phyloP scores from a whole-genome alignment of 2,888 invertebrate genomes.

The Desoria tigrina region DNA sequence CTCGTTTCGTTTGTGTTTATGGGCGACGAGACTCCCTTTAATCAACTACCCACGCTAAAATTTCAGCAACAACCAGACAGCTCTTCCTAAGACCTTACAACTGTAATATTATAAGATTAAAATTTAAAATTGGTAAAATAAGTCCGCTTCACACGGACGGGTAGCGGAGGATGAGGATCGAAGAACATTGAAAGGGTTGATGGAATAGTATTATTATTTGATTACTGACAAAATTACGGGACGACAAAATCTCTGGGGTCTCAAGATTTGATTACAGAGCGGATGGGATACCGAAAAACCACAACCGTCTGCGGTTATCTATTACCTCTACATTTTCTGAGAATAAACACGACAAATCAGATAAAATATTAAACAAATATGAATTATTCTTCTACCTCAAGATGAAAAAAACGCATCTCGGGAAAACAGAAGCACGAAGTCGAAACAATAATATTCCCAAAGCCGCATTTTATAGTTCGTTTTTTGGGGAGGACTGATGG shows the following conservation, averaged over 20 bases:
- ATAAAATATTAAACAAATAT: slow-evolving; percentile 16
- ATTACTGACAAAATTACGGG: slow-evolving; percentile 2
- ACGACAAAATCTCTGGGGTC: neutral
- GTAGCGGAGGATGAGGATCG: no score
- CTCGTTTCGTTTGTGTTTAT: no score
- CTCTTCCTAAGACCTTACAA: no score
- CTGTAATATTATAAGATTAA: no score
- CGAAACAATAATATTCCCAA: neutral
- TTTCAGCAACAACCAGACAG: neutral
- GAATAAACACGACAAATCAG: neutral
- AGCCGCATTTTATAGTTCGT: no score
- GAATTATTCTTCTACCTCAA: neutral
- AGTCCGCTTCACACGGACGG: no score
- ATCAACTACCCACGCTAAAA: slow-evolving; percentile 9
- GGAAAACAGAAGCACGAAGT: neutral
- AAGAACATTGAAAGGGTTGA: no score
- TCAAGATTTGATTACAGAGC: slow-evolving; percentile 15
- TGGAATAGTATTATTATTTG: neutral
- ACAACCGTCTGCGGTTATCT: slow-evolving; percentile 3
- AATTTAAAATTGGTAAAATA: no score
- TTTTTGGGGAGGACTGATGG: no score
- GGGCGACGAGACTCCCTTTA: neutral
- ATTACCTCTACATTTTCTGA: neutral
- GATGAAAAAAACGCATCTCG: neutral
- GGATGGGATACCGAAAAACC: neutral